Base-by-base conservation (phyloP, 2,888 invertebrate species). In the Brassicogethes aeneus region DNA sequence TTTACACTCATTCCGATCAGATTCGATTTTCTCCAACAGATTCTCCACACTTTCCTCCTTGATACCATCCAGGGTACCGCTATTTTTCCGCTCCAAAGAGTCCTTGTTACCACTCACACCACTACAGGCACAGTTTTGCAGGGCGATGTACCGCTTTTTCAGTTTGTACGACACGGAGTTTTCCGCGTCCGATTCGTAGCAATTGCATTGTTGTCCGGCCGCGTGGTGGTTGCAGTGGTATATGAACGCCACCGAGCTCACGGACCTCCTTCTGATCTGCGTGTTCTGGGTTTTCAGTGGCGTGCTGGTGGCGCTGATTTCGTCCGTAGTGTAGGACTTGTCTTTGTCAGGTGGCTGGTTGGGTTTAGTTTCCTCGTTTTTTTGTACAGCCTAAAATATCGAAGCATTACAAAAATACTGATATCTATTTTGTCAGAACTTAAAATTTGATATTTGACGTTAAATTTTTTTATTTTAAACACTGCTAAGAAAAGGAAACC, bases 1-100 rank as follows among this genome's bases (percentile, higher is more conserved):
- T 42, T 72, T 72, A 53, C 74, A 75, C 37, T 71, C 71, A 30
- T 73, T 72, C 50, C 73, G 72, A 47, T 70, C 69, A 29, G 69
- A 67, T 52, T 74, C 73, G 47, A 72, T 68, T 44, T 63, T 64
- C 44, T 66, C 66, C 36, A 69, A 49, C 8, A 69, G 50, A 51
- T 68, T 61, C 46, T 69, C 69, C n/a, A 64, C 64, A 52, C 68
- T 68, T 56, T 70, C 70, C 54, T 71, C 71, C 44, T 70, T 69
- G 49, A 72, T 66, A 47, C 69, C 67, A 43, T 68, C 65, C 47
- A 68, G 48, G 42, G 63, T 62, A 34, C 65, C 62, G 48, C 64
- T 66, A 44, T 64, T 66, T 50, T 69, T 67, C 36, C 66, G 56
- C 48, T 68, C 66, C 37, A 67, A 44, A 12, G 60, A 52, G 43